These are phyloP conservation scores for Cossypha caffra DNA, from an alignment of 2,797 vertebrate genomes.

Conservation along the genomic window DNA sequence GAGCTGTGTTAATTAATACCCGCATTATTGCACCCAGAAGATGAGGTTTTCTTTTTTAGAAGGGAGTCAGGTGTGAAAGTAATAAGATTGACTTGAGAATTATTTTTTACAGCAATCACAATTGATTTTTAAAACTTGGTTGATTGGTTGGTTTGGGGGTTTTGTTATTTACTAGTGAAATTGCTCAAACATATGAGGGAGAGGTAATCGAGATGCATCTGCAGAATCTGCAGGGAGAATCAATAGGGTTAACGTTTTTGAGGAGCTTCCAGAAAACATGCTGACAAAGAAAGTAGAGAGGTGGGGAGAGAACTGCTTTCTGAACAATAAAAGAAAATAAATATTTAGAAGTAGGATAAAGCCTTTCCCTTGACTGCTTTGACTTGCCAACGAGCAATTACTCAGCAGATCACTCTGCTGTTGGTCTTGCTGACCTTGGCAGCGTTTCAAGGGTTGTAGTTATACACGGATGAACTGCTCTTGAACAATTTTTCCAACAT, in stretches of 20 bases:
- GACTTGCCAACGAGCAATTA: constrained; percentile 42
- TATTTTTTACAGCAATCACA: neutral
- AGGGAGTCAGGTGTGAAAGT: neutral
- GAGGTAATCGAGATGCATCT: neutral
- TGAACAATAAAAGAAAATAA: constrained; percentile 46
- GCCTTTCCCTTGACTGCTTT: constrained; percentile 27
- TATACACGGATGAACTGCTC: constrained; percentile 12
- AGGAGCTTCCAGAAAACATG: constrained; percentile 24
- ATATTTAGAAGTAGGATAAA: constrained; percentile 50
- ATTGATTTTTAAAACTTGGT: neutral
- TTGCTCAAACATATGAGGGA: neutral
- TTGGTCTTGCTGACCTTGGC: constrained; percentile 35
- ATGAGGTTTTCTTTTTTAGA: neutral
- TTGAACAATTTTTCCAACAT: constrained; percentile 51
- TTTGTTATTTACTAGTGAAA: neutral
- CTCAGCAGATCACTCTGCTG: constrained; percentile 26
- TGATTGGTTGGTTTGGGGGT: neutral
- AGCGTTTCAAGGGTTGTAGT: neutral
- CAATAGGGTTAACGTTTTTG: neutral
- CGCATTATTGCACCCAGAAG: neutral
- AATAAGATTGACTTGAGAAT: neutral
- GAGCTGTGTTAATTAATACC: neutral
- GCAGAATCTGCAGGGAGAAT: neutral
- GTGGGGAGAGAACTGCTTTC: constrained; percentile 5
- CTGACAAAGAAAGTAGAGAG: constrained; percentile 8